Percentiles rank a stretch among this genome's conserved stretches.
phyloP scores from a whole-genome alignment of 1,140 invertebrate species.

The Drosophila repleta region DNA sequence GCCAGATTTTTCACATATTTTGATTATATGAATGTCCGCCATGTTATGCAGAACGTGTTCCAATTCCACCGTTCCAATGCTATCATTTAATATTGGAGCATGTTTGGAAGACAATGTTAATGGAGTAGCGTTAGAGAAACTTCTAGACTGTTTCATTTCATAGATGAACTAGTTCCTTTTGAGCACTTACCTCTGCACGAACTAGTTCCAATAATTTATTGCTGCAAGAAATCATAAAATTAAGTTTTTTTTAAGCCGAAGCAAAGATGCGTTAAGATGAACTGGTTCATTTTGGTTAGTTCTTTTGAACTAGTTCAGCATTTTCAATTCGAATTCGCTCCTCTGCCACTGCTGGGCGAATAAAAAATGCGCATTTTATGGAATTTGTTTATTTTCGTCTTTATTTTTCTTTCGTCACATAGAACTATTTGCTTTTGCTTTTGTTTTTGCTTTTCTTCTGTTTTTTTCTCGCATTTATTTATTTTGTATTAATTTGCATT shows the following conservation, averaged over 20 bases:
- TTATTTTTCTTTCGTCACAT: conserved; percentile 42
- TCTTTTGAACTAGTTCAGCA: no score
- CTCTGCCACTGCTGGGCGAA: neutral
- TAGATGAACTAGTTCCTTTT: neutral
- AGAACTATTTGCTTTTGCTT: conserved; percentile 28
- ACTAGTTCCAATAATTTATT: neutral
- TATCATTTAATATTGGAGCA: no score
- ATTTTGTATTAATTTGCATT: conserved; percentile 31
- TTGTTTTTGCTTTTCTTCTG: neutral
- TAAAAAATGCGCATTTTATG: conserved; percentile 11
- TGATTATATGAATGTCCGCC: no score
- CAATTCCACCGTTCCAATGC: neutral
- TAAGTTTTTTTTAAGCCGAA: neutral
- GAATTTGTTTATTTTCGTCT: conserved; percentile 32
- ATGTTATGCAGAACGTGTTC: neutral
- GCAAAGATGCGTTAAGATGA: no score
- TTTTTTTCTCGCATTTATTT: neutral
- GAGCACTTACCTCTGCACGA: neutral
- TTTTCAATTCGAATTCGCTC: neutral
- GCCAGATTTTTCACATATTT: no score
- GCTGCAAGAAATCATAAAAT: neutral
- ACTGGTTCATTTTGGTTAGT: no score
- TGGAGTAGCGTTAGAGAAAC: no score
- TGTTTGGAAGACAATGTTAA: no score
- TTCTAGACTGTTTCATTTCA: no score